A percentile compares a stretch with the other conserved stretches of the same genome.
Conservation (phyloP, 1,140 invertebrate genomes). For the Triops longicaudatus region DNA sequence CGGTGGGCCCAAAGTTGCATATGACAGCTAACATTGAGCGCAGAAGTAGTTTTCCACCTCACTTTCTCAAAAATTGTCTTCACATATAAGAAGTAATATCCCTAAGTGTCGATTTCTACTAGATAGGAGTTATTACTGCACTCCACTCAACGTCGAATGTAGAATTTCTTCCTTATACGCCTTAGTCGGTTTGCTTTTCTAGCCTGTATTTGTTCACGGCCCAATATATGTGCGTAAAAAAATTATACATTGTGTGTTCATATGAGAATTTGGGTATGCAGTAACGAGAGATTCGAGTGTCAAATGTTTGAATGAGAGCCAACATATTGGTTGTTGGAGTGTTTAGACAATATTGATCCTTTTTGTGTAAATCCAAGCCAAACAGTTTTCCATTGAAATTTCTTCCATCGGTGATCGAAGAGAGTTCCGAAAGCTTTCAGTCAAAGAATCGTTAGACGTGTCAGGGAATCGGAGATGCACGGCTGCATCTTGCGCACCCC, state of each 20-base stretch:
- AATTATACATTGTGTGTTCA: too few relatives aligned
- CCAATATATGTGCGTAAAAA: too few relatives aligned
- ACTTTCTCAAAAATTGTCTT: too few relatives aligned
- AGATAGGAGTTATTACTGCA: too few relatives aligned
- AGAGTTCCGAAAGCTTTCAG: neutral
- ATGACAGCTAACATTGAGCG: neutral
- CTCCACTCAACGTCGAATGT: too few relatives aligned
- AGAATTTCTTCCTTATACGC: too few relatives aligned
- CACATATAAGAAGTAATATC: too few relatives aligned
- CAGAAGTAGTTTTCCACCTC: neutral
- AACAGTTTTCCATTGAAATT: neutral
- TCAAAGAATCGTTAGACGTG: neutral
- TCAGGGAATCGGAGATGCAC: too few relatives aligned
- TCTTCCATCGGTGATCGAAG: neutral
- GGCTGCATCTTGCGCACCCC: too few relatives aligned
- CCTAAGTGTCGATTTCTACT: too few relatives aligned
- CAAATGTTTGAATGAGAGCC: neutral
- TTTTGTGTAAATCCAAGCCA: neutral
- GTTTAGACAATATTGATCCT: constrained; percentile 6
- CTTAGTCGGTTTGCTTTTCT: too few relatives aligned
- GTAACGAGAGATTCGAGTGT: neutral
- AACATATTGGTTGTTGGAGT: neutral
- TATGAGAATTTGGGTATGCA: neutral
- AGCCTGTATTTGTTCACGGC: too few relatives aligned
- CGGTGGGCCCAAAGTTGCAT: neutral